phyloP scores from a whole-genome alignment of 2,888 invertebrate species.

The Aelia acuminata region DNA sequence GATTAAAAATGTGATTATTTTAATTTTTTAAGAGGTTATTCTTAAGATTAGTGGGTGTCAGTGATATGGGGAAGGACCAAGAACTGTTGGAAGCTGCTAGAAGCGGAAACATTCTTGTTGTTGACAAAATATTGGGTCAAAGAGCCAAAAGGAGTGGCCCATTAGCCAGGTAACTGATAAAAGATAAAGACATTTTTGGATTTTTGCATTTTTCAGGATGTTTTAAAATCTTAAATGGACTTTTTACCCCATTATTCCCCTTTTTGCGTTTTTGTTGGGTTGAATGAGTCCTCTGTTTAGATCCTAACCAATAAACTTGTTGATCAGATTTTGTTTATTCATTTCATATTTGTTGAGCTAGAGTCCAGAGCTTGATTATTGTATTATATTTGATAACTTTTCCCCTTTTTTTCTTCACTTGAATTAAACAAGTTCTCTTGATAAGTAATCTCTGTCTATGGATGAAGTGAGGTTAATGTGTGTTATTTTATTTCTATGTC shows the following conservation, averaged over 20 bases:
- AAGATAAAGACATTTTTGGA: constrained; percentile 51
- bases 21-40: constrained; percentile 35
- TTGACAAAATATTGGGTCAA: constrained; percentile 91
- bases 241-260: neutral
- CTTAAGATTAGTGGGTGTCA: constrained; percentile 48
- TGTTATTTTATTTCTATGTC: neutral
- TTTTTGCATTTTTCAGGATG: neutral
- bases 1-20: constrained; percentile 63
- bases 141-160: constrained; percentile 94
- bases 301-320: neutral
- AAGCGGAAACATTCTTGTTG: constrained; percentile 88
- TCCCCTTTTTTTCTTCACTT: neutral
- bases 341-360: neutral
- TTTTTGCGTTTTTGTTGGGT: neutral
- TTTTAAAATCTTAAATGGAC: neutral
- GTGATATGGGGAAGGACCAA: constrained; percentile 94
- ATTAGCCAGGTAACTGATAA: constrained; percentile 82
- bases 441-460: neutral
- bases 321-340: constrained; percentile 37
- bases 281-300: neutral
- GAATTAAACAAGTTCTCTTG: neutral
- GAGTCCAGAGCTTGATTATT: neutral
- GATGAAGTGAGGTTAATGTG: neutral
- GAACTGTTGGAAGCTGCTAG: constrained; percentile 96
- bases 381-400: neutral